phyloP scores from a whole-genome alignment of 2,113 vertebrate genomes.

The Chaetodon trifascialis region DNA sequence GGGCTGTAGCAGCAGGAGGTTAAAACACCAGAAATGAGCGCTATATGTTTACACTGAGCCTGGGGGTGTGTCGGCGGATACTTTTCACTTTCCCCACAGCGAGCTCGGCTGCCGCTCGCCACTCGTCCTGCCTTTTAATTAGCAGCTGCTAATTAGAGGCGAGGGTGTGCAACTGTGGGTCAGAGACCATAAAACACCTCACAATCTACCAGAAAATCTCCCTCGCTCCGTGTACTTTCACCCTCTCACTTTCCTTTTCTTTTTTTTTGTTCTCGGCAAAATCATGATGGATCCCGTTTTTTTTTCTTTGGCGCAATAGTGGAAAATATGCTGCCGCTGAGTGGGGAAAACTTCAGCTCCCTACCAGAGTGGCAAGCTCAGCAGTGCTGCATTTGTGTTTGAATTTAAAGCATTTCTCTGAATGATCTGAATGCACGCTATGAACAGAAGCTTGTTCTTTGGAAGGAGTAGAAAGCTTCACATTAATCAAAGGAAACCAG shows the following conservation, averaged over 20 bases:
- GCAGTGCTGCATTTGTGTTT: constrained; percentile 20
- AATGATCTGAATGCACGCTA: not conserved
- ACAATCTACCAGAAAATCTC: constrained; percentile 25
- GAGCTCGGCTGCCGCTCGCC: constrained; percentile 13
- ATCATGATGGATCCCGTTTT: constrained; percentile 44
- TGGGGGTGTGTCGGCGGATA: constrained; percentile 29
- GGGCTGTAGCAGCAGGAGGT: constrained; percentile 33
- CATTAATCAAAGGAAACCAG: constrained; percentile 9
- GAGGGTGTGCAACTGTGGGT: constrained; percentile 32
- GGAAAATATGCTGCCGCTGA: constrained; percentile 57
- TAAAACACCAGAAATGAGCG: constrained; percentile 24
- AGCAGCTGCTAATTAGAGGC: constrained; percentile 72
- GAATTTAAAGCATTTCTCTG: constrained; percentile 16
- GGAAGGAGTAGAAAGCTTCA: not conserved
- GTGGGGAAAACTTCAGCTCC: constrained; percentile 37
- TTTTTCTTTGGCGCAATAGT: constrained; percentile 41
- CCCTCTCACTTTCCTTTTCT: constrained; percentile 1
- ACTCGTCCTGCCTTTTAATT: constrained; percentile 72
- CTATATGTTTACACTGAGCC: constrained; percentile 54
- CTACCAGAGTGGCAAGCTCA: constrained; percentile 35
- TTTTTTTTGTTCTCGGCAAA: constrained; percentile 25
- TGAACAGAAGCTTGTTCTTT: constrained; percentile 33
- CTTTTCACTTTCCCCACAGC: constrained; percentile 67
- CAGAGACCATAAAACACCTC: constrained; percentile 55
- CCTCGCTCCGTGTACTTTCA: not conserved